Percentiles rank a stretch among this genome's conserved stretches.
phyloP scores from a whole-genome alignment of 64 coral and sea anemone species.

The Stichodactyla helianthus region DNA sequence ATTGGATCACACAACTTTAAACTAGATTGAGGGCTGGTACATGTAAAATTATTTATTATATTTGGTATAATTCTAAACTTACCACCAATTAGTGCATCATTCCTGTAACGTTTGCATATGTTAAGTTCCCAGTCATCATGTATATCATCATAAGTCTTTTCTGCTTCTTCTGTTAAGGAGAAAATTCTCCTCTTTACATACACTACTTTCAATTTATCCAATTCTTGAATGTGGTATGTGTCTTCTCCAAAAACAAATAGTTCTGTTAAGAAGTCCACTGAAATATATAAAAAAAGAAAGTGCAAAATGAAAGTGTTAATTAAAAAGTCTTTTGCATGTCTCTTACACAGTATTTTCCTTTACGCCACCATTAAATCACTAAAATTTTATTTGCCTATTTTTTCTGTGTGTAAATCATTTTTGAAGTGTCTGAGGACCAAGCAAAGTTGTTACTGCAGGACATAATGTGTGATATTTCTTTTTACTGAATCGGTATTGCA shows the following conservation, averaged over 20 bases:
- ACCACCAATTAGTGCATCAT: constrained; percentile 50
- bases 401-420: too few species aligned
- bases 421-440: too few species aligned
- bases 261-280: constrained; percentile 24
- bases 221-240: constrained; percentile 3
- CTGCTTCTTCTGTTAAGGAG: constrained; percentile 17
- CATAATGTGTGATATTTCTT: too few species aligned
- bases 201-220: background rate
- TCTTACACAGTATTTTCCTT: too few species aligned
- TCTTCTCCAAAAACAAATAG: constrained; percentile 28
- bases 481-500: too few species aligned
- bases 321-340: too few species aligned
- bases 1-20: too few species aligned
- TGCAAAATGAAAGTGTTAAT: background rate
- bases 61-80: background rate
- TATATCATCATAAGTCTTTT: constrained; percentile 20
- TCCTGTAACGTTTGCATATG: constrained; percentile 24
- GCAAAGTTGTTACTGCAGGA: too few species aligned
- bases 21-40: too few species aligned
- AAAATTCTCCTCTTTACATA: constrained; percentile 2
- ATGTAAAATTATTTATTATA: too few species aligned
- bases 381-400: too few species aligned
- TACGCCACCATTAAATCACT: too few species aligned
- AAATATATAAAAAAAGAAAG: constrained; percentile 6
- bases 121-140: constrained; percentile 58